phyloP scores from a whole-genome alignment of 2,888 invertebrate species.

The Ennomos fuscantarius region DNA sequence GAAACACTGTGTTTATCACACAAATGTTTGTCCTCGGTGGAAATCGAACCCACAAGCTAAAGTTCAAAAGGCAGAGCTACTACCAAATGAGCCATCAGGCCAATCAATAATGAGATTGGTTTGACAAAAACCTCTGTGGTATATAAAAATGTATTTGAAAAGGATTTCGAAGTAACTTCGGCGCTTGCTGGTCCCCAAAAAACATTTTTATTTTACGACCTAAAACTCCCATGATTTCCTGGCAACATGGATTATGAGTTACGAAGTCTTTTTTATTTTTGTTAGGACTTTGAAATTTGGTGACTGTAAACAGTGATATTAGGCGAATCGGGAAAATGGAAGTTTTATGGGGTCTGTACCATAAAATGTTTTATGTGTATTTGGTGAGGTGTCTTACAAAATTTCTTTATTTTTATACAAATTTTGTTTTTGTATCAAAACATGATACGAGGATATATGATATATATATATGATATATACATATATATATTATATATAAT shows the following conservation, averaged over 20 bases:
- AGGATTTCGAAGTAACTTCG: background rate
- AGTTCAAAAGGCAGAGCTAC: too few relatives aligned
- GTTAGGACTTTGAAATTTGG: conserved; percentile 31
- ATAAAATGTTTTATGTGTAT: conserved; percentile 11
- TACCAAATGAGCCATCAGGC: too few relatives aligned
- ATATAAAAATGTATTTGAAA: background rate
- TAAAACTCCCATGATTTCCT: conserved; percentile 38
- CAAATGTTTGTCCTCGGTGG: too few relatives aligned
- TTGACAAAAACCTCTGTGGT: too few relatives aligned
- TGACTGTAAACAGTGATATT: conserved; percentile 21
- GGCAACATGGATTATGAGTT: conserved; percentile 43
- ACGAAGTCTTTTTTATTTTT: conserved; percentile 43
- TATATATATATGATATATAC: too few relatives aligned
- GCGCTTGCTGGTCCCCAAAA: conserved; percentile 2
- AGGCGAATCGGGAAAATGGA: conserved; percentile 20
- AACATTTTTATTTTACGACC: conserved; percentile 42
- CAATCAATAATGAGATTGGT: too few relatives aligned
- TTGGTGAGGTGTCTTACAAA: background rate
- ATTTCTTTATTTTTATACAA: background rate
- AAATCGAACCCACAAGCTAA: too few relatives aligned
- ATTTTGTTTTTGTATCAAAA: too few relatives aligned
- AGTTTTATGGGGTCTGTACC: conserved; percentile 29
- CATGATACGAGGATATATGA: too few relatives aligned
- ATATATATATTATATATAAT: too few relatives aligned
- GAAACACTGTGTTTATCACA: too few relatives aligned